Percentiles rank a stretch among this genome's conserved stretches.
phyloP scores from a whole-genome alignment of 2,113 vertebrate genomes.

The Bujurquina vittata region DNA sequence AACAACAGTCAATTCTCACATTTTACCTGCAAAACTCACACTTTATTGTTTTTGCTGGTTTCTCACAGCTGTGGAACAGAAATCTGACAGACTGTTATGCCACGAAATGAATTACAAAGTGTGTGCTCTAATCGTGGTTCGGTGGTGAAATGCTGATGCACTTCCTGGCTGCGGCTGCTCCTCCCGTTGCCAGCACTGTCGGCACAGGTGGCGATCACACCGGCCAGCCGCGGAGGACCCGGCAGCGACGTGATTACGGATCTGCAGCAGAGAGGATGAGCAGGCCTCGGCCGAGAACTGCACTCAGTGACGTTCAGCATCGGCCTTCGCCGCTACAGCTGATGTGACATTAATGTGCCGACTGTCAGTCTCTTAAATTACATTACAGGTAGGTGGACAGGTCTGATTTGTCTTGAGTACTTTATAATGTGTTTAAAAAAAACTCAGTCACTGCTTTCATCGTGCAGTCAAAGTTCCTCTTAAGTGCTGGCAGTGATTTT shows the following conservation, averaged over 20 bases:
- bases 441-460: neutral
- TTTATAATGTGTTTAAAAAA: neutral
- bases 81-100: constrained; percentile 14
- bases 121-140: constrained; percentile 14
- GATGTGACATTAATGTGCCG: constrained; percentile 27
- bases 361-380: neutral
- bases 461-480: constrained; percentile 4
- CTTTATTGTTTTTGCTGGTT: neutral
- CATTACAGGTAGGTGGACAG: neutral
- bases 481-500: constrained; percentile 18
- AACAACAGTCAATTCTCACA: neutral
- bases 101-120: constrained; percentile 1
- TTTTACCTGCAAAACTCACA: neutral
- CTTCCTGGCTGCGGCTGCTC: constrained; percentile 23
- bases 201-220: constrained; percentile 31
- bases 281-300: constrained; percentile 3
- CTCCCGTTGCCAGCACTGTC: constrained; percentile 27
- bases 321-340: neutral
- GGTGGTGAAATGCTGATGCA: constrained; percentile 31
- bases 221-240: constrained; percentile 3
- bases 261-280: constrained; percentile 37
- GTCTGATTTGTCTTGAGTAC: neutral
- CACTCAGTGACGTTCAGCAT: neutral
- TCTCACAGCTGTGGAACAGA: constrained; percentile 21
- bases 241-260: constrained; percentile 17